Evolutionary conservation across 1,140 invertebrate species (phyloP).

Genomic region (Macrocentrus cingulum): DNA sequence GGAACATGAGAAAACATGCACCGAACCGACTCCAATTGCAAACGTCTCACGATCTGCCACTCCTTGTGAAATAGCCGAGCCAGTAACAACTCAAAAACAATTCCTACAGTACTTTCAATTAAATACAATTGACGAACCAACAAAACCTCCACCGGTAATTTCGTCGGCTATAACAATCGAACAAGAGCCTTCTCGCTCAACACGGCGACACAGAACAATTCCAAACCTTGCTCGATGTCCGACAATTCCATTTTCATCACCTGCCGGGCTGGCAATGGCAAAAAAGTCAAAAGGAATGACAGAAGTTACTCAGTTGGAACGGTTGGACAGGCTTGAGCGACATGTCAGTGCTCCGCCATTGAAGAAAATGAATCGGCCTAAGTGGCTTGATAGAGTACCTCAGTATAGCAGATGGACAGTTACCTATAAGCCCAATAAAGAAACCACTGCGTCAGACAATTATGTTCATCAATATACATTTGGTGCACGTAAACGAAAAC

Average conservation of each 20-base stretch:
- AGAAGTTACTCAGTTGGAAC: conserved; percentile 57
- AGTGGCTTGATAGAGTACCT: conserved; percentile 54
- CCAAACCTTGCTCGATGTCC: conserved; percentile 57
- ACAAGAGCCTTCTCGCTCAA: conserved; percentile 36
- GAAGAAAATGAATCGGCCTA: conserved; percentile 47
- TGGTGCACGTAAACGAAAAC: conserved; percentile 44
- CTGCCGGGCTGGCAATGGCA: conserved; percentile 59
- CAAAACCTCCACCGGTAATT: conserved; percentile 25
- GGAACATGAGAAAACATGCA: conserved; percentile 62
- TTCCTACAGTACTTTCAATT: conserved; percentile 54
- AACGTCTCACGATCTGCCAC: conserved; percentile 43
- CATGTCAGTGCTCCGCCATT: conserved; percentile 58
- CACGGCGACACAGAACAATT: conserved; percentile 53
- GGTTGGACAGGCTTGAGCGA: conserved; percentile 60
- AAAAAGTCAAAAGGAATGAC: conserved; percentile 60
- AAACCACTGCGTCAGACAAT: conserved; percentile 45
- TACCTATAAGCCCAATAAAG: conserved; percentile 54
- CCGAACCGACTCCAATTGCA: conserved; percentile 36
- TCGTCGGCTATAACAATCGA: neutral
- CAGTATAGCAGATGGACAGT: conserved; percentile 47
- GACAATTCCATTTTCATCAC: conserved; percentile 62
- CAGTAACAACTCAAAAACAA: conserved; percentile 48
- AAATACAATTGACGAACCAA: conserved; percentile 24
- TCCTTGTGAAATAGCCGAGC: conserved; percentile 35
- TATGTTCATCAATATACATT: conserved; percentile 60